Percentiles rank a stretch among this genome's conserved stretches.
Evolutionary conservation across 2,797 vertebrate species (phyloP).

Genomic region (Acestrorhynchus altus): DNA sequence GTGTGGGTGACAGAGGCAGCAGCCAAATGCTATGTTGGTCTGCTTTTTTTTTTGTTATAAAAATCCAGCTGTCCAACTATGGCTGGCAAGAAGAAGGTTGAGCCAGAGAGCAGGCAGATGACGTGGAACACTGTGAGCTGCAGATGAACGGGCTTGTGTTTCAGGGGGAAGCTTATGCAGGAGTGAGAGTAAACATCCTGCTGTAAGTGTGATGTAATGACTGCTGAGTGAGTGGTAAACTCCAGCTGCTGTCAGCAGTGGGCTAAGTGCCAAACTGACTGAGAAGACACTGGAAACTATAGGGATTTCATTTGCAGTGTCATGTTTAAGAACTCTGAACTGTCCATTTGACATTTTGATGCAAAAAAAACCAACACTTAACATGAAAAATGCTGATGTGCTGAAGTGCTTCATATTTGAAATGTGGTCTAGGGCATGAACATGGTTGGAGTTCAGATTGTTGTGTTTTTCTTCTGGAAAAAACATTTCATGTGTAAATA

Average conservation of each 20-base stretch:
- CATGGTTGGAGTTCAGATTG: no score
- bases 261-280: background rate
- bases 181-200: conserved; percentile 46
- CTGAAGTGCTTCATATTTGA: no score
- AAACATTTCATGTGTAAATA: no score
- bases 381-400: no score
- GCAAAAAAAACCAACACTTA: no score
- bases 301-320: background rate
- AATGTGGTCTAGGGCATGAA: no score
- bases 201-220: conserved; percentile 29
- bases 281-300: background rate
- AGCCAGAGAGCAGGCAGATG: conserved; percentile 31
- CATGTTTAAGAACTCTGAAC: no score
- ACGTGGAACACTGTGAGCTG: conserved; percentile 2
- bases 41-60: conserved; percentile 10
- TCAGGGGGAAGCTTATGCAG: conserved; percentile 14
- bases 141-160: conserved; percentile 37
- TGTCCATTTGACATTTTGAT: no score
- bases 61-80: conserved; percentile 23
- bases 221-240: conserved; percentile 30
- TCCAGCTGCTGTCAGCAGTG: conserved; percentile 14
- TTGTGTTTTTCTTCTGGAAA: no score
- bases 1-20: conserved; percentile 11
- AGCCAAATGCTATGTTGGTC: conserved; percentile 10
- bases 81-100: conserved; percentile 1